Base-by-base conservation (phyloP, 37 sponge, comb jelly and placozoan species). In the Axinella damicornis region DNA sequence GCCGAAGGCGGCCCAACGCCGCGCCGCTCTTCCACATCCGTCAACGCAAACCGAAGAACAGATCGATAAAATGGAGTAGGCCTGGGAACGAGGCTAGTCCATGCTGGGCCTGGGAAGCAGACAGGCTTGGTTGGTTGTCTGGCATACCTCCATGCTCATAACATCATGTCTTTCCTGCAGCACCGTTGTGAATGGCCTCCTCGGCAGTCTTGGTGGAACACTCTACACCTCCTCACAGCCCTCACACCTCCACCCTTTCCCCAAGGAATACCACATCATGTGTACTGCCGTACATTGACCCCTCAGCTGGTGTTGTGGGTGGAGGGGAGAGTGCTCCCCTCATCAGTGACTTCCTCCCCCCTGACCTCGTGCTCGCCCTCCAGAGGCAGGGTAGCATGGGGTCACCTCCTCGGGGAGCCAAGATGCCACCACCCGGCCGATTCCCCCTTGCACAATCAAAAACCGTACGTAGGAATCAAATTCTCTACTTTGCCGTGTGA, bases 331-430 rank as follows among this genome's bases (percentile, higher is more conserved):
- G 12, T 28, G 25, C 54, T 38, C 36, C 40, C 1, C 15, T 55
- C 40, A 77, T 33, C 17, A 77, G 37, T 65, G 91, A 90, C 37
- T 85, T 80, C 57, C 76, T 90, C n/a, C 91, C 91, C 38, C 71
- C 33, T 34, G 87, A 85, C 20, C 24, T 90, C 33, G 62, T 90
- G 24, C 73, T 80, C 12, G 16, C 76, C 37, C 60, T 90, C 28
- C 80, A 80, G 55, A 60, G 80, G 27, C 76, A 82, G 52, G 24
- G 28, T 27, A 33, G 12, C 11, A 36, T 34, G 25, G 20, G 15
- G 15, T 30, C 71, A 19, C 81, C 70, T 57, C 24, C 57, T 21
- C 41, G 70, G 22, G 55, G 59, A 18, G 38, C 36, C 65, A 59
- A 22, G 71, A 24, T 53, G 17, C 72, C 68, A 35, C 53, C 25